Evolutionary conservation across 2,888 invertebrate genomes (phyloP), one percentile per base, ranked within the genome.

Genomic region (Luperina nickerlii): DNA sequence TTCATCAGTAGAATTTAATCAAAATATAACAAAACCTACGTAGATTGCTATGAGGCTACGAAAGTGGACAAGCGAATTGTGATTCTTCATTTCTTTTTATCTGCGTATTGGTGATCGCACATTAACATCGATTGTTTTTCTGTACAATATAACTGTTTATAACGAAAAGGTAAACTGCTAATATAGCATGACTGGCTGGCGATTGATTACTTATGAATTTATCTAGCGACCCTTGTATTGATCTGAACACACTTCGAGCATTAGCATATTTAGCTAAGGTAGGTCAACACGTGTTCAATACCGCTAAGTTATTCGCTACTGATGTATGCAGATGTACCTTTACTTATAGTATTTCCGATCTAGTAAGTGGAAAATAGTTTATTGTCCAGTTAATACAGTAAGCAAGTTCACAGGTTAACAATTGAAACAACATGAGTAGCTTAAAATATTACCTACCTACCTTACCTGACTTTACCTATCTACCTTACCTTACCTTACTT

Each of bases 201-300:
- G 11, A 73, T 75, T 54, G 54, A 32, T 7, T 24, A 18, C 60
- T 65, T 9, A 42, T 60, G 65, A 69, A 82, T 81, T 6, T 70
- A 82, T 76, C 7, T 48, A 32, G 60, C 69, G 42, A 6, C 24
- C 15, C 42, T 75, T 51, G 51, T 81, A 82, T 81, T 81, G 76
- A 82, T 81, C 68, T 82, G 69, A 57, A 65, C 75, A 67, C 62
- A 67, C 51, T 45, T 32, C 3, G 4, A 45, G 27, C 32, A 76
- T 81, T 70, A 76, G 69, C 81, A 82, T 82, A 75, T 82, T 76
- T 8, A 51, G 15, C 38, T 68, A 54, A 62, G 24, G 38, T 68
- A 42, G 54, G 48, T 48, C n/a, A 45, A 6, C n/a, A 42, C 27
- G 57, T 32, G 20, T 54, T 32, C 13, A 20, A 27, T 38, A 42